Conservation (phyloP, 2,888 invertebrate species). For the Nephrotoma flavescens region DNA sequence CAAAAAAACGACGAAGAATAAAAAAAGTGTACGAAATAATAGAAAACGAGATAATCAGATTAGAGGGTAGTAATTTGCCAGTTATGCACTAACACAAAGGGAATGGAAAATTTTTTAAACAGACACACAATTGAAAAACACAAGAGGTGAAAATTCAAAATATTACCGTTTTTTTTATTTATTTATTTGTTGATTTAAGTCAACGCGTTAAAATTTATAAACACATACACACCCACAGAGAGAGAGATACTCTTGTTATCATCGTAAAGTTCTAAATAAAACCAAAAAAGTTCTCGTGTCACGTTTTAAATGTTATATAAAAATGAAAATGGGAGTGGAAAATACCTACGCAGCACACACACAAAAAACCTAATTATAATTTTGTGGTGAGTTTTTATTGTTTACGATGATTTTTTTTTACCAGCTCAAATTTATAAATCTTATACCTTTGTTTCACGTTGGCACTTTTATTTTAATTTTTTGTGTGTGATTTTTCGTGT, state of each 20-base stretch:
- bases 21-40: not conserved
- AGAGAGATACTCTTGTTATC: not conserved
- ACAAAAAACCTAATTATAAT: not conserved
- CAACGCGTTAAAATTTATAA: not conserved
- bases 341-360: not conserved
- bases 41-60: not conserved
- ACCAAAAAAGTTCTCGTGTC: not conserved
- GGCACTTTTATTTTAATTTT: not conserved
- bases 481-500: not conserved
- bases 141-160: not conserved
- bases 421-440: not conserved
- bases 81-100: not conserved
- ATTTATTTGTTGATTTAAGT: not conserved
- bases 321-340: not conserved
- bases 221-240: not conserved
- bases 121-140: not conserved
- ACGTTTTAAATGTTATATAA: not conserved
- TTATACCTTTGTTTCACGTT: not conserved
- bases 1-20: not conserved
- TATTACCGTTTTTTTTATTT: not conserved
- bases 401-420: not conserved
- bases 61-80: not conserved
- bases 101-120: not conserved
- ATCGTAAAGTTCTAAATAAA: not conserved
- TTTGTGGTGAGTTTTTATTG: not conserved